These are phyloP conservation scores for Onychomys leucogaster DNA, from an alignment of 2,797 vertebrate genomes.

Conservation along the genomic window DNA sequence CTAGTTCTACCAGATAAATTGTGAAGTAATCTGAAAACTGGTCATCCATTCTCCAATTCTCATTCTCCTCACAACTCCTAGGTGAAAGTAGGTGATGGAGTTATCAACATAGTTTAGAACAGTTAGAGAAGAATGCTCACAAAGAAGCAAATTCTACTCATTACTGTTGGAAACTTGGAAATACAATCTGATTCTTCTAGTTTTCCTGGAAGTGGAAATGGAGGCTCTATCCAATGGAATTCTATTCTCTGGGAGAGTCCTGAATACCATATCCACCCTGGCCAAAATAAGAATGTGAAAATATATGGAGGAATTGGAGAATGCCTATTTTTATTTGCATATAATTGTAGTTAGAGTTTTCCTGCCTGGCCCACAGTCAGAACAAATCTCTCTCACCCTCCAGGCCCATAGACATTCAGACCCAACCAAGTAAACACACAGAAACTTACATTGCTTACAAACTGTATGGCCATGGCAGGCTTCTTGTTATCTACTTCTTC, in stretches of 20 bases:
- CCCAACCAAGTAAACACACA: too few species aligned
- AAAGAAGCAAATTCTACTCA: background rate
- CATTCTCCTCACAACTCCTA: background rate
- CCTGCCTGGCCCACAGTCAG: too few species aligned
- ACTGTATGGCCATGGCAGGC: too few species aligned
- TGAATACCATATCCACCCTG: background rate
- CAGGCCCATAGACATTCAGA: too few species aligned
- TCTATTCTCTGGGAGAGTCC: background rate
- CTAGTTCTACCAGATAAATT: background rate
- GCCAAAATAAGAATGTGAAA: background rate
- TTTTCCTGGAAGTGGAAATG: background rate
- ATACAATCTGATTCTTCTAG: background rate
- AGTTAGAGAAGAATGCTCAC: background rate
- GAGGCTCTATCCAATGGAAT: background rate
- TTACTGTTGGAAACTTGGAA: background rate
- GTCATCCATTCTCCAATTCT: background rate
- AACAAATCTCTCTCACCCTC: too few species aligned
- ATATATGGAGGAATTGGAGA: fast-evolving
- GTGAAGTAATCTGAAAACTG: background rate
- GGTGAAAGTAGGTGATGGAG: background rate
- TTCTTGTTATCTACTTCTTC: too few species aligned
- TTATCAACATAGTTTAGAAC: background rate
- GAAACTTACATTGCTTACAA: too few species aligned
- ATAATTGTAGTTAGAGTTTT: too few species aligned
- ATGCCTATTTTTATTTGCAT: background rate